Base-by-base conservation (phyloP, 2,888 invertebrate species). In the Heliconius erato region DNA sequence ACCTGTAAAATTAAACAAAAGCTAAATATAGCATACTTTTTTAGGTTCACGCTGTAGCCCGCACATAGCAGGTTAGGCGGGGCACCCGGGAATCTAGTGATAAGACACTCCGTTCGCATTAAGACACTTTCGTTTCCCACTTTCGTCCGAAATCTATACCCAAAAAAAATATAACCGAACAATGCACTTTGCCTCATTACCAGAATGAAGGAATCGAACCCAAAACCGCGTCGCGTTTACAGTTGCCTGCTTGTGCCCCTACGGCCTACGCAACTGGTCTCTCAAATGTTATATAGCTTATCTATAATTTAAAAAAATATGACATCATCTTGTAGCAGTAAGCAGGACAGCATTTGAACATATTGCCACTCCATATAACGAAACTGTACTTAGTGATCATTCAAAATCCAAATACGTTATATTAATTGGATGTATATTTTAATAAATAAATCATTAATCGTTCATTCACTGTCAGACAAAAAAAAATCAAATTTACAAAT, bases 1-100 rank as follows among this genome's bases (percentile, higher is more conserved):
- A 88, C 86, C 95, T 95, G 90, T 44, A 92, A 91, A 32, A 28
- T 28, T 28, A 32, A 28, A 67, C 4, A 7, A 26, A 67, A 23
- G 19, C 19, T 54, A 23, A 23, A 54, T 54, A 9, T 54, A 19
- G 23, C 54, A 54, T 54, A 23, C 6, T 59, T 23, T 59, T 59
- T 11, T 11, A 59, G 11, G 9, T 59, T 59, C 59, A 59, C 59
- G 59, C 23, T 59, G 59, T 59, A 59, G 19, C 23, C 9, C 59
- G 23, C 23, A 59, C 23, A 23, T 23, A 23, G 23, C 59, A 59
- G 23, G 9, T 19, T 11, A 59, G 49, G 59, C 59, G 9, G 23
- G 23, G 23, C 19, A 23, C 23, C 9, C 9, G 3, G 7, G 23
- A 23, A 23, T 19, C 59, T 9, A 23, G 7, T 59, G 59, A 19